Evolutionary conservation across 2,797 vertebrate genomes (phyloP).

Genomic region (Megaceryle alcyon): DNA sequence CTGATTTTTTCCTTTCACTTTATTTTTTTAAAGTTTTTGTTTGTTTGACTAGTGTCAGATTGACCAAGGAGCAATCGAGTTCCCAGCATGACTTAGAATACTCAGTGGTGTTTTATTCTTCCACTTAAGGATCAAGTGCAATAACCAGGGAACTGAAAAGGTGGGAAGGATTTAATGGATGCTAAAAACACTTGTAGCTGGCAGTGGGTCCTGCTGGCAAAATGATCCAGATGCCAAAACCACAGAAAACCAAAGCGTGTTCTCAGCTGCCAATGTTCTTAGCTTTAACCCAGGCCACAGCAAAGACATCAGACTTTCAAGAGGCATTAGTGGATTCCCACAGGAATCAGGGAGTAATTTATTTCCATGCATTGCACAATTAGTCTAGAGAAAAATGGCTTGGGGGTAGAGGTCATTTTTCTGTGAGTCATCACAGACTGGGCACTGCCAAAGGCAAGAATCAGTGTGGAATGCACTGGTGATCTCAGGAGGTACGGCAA

Average conservation of each 20-base stretch:
- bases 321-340: background rate
- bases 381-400: slow-evolving; percentile 15
- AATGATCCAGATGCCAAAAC: slow-evolving; percentile 2
- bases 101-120: background rate
- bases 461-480: background rate
- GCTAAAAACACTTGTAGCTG: background rate
- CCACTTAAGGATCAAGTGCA: slow-evolving; percentile 1
- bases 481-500: background rate
- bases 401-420: background rate
- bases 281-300: background rate
- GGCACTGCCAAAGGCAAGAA: background rate
- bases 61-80: background rate
- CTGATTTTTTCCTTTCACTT: background rate
- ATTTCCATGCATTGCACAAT: slow-evolving; percentile 12
- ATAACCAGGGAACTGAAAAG: background rate
- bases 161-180: background rate
- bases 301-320: background rate
- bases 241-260: background rate
- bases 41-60: background rate
- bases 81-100: background rate
- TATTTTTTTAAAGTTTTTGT: background rate
- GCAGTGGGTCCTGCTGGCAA: background rate
- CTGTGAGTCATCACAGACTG: background rate
- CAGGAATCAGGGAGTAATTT: background rate
- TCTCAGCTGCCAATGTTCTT: background rate